These are phyloP conservation scores for Aegithalos caudatus DNA, from an alignment of 2,113 vertebrate species.

Conservation along the genomic window DNA sequence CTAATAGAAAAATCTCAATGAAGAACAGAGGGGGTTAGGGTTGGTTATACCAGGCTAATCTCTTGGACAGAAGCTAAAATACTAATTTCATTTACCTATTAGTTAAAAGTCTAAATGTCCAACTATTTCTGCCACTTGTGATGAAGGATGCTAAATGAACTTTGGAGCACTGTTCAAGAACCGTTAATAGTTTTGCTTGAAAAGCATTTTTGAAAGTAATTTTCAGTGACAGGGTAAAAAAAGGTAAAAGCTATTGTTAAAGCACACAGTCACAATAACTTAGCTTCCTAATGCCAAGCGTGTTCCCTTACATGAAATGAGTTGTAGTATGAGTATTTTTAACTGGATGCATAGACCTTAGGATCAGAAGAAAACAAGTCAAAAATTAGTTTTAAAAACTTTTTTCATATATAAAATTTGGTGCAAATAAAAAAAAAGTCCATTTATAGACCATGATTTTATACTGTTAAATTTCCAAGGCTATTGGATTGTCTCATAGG, in stretches of 20 bases:
- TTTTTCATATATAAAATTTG: background rate
- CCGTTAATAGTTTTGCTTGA: background rate
- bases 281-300: background rate
- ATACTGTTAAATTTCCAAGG: background rate
- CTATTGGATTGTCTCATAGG: background rate
- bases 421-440: background rate
- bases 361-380: background rate
- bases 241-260: background rate
- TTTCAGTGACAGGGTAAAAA: background rate
- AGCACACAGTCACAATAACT: background rate
- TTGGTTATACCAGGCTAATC: background rate
- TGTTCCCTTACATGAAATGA: background rate
- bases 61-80: background rate
- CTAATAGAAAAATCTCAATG: background rate
- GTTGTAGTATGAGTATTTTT: background rate
- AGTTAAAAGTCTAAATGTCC: background rate
- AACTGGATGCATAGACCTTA: background rate
- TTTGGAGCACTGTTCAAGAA: background rate
- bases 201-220: background rate
- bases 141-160: background rate
- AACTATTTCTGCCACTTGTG: background rate
- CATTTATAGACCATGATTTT: background rate
- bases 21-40: background rate
- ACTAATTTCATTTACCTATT: background rate
- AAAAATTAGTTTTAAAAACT: background rate